Evolutionary conservation across 2,797 vertebrate species (phyloP).

Genomic region (Tenualosa thibaudeaui): DNA sequence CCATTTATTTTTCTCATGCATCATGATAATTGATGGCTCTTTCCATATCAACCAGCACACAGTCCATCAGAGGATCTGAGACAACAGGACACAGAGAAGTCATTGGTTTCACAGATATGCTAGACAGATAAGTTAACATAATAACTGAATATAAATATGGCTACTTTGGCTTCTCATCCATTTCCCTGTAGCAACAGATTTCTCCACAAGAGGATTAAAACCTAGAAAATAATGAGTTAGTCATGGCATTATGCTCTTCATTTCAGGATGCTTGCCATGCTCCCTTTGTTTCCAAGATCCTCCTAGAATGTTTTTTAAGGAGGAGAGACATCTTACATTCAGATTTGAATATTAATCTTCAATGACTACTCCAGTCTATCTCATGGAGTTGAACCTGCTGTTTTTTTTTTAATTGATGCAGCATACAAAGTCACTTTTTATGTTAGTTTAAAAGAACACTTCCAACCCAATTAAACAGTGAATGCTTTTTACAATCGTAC

Average conservation of each 20-base stretch:
- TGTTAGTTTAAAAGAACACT: not conserved
- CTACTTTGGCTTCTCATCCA: not conserved
- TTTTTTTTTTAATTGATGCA: not conserved
- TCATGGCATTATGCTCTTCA: not conserved
- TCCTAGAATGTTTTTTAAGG: not conserved
- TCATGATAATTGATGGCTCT: not conserved
- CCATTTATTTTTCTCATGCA: not conserved
- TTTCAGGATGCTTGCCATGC: not conserved
- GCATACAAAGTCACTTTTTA: not conserved
- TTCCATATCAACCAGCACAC: not conserved
- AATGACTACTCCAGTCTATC: slow-evolving; percentile 2
- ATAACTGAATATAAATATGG: not conserved
- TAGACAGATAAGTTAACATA: not conserved
- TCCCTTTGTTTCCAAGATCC: not conserved
- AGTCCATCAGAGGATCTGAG: not conserved
- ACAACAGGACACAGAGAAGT: not conserved
- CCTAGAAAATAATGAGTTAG: slow-evolving; percentile 13
- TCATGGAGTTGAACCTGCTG: not conserved
- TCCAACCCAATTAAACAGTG: not conserved
- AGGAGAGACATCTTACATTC: not conserved
- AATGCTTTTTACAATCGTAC: not conserved
- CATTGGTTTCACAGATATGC: not conserved
- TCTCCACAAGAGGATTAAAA: slow-evolving; percentile 4
- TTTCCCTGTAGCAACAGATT: not conserved
- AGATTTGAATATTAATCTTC: not conserved